Conservation (phyloP, 1,140 invertebrate species). For the Hesperophylax magnus region DNA sequence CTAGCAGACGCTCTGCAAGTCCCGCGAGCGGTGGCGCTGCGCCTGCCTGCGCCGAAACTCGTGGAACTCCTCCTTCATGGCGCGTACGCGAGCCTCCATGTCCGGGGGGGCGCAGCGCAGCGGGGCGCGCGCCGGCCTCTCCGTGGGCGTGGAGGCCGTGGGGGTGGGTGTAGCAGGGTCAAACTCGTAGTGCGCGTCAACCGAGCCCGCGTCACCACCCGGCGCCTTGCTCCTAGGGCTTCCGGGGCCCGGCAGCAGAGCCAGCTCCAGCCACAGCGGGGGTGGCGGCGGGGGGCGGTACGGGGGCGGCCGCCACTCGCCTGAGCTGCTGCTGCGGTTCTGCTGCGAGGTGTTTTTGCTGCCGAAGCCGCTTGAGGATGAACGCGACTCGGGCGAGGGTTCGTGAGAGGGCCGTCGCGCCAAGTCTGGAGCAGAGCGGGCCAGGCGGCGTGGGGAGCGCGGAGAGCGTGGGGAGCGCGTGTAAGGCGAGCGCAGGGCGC, state of each 20-base stretch:
- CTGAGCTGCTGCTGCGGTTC: constrained; percentile 79
- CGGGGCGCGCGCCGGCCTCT: constrained; percentile 72
- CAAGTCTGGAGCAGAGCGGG: constrained; percentile 74
- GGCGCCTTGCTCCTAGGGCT: constrained; percentile 73
- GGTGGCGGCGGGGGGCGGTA: constrained; percentile 80
- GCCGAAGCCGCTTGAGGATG: constrained; percentile 89
- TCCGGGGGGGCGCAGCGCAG: constrained; percentile 76
- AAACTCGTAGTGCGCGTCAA: constrained; percentile 96
- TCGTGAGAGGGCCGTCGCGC: constrained; percentile 76
- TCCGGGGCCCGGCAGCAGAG: constrained; percentile 24
- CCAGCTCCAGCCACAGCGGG: constrained; percentile 64
- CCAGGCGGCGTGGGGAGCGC: constrained; percentile 50
- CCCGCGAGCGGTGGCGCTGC: constrained; percentile 76
- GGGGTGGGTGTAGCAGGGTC: constrained; percentile 79
- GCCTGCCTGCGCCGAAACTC: constrained; percentile 92
- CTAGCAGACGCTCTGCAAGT: constrained; percentile 85
- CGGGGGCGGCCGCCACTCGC: constrained; percentile 82
- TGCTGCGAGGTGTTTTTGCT: constrained; percentile 92
- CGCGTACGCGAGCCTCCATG: constrained; percentile 91
- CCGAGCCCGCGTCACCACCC: constrained; percentile 85
- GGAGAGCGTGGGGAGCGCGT: constrained; percentile 17
- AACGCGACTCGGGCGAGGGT: constrained; percentile 88
- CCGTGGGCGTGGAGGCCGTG: constrained; percentile 81
- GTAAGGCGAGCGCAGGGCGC: constrained; percentile 43
- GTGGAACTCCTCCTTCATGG: constrained; percentile 96